A percentile compares a stretch with the other conserved stretches of the same genome.
Evolutionary conservation across 92 coral and sea anemone genomes (phyloP).

Genomic region (Palythoa grandiflora): DNA sequence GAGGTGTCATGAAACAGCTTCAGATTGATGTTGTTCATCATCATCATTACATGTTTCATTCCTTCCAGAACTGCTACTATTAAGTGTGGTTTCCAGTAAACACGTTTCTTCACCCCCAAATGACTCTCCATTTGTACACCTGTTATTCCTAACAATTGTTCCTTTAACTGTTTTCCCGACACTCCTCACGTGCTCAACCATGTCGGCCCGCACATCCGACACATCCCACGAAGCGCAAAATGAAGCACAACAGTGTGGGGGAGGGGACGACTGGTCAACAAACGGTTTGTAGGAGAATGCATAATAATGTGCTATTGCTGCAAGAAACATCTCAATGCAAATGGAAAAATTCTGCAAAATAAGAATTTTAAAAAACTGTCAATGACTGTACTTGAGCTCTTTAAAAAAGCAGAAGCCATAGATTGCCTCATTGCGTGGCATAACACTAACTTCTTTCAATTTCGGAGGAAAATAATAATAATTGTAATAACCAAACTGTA

Average conservation of each 20-base stretch:
- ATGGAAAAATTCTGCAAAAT: conserved; percentile 78
- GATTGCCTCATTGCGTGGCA: too few species aligned
- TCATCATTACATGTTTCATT: background rate
- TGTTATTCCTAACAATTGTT: conserved; percentile 74
- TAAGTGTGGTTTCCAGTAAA: background rate
- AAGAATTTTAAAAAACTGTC: background rate
- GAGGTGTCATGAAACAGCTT: conserved; percentile 8
- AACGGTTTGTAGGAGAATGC: conserved; percentile 92
- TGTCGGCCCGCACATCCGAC: conserved; percentile 92
- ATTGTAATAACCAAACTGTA: too few species aligned
- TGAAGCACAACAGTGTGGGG: conserved; percentile 95
- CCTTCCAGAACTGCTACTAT: background rate
- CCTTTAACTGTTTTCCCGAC: conserved; percentile 88
- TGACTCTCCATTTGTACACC: background rate
- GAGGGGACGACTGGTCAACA: conserved; percentile 81
- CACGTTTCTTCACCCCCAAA: conserved; percentile 34
- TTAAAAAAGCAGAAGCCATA: too few species aligned
- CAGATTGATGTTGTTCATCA: background rate
- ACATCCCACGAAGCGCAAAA: conserved; percentile 92
- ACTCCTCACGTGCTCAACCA: conserved; percentile 83
- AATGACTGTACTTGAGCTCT: too few species aligned
- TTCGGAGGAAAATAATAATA: too few species aligned
- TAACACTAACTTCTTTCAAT: too few species aligned
- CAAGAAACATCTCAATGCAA: conserved; percentile 92
- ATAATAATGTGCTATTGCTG: conserved; percentile 90